Evolutionary conservation across 2,888 invertebrate genomes (phyloP), one percentile per base, ranked within the genome.

Genomic region (Anthophora plumipes): DNA sequence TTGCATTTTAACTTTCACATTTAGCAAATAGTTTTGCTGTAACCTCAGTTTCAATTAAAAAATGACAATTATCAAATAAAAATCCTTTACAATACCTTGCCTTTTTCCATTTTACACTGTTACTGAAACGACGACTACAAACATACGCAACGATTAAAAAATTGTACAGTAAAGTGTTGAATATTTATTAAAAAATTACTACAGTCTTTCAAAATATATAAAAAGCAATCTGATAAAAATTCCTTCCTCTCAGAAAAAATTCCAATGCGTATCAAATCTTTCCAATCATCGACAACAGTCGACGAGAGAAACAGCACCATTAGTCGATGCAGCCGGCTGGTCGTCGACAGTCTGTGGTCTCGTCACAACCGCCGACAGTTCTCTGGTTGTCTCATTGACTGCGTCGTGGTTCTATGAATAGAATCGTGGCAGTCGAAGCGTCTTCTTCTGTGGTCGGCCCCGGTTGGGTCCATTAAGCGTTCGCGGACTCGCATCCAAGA

Each of bases 361-460:
- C 80, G 81, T 85, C 85, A 84, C 87, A 89, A 88, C 84, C 90
- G 88, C 77, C 82, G 82, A 76, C 84, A 84, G 82, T 41, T 22
- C 55, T 83, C 31, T 4, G 31, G 85, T 85, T 86, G 89, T 88
- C 88, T 88, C 91, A 89, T 91, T 88, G 86, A 88, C 89, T 87
- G 81, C 80, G 77, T 80, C 79, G 75, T 37, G 71, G 70, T 60
- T 79, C 88, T 85, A 88, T 86, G 85, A 88, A 89, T 88, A 88
- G 84, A 86, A 66, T 60, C 48, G 31, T 31, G 76, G 70, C 61
- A 59, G 43, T 50, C 50, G 66, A 75, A 79, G 70, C 70, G 63
- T 64, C 72, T 81, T 78, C 79, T n/a, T n/a, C n/a, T n/a, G 74
- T 61, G 79, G 63, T 67, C 72, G 60, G 64, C 70, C 20, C 59